phyloP scores from a whole-genome alignment of 2,113 vertebrate genomes.

The Chauna torquata region DNA sequence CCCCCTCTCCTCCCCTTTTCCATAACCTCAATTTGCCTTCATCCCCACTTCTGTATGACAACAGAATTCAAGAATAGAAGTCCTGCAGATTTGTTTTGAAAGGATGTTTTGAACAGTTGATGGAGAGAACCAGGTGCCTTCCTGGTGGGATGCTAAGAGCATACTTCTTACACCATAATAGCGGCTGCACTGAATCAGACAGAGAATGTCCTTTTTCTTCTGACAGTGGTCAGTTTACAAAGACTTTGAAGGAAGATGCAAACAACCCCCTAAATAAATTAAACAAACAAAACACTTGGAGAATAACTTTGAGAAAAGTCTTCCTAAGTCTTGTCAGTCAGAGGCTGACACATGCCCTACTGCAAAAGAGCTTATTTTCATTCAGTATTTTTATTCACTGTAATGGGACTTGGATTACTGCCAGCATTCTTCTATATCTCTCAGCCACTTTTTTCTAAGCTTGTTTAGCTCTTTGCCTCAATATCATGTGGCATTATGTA shows the following conservation, averaged over 20 bases:
- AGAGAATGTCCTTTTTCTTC: background rate
- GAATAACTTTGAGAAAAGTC: background rate
- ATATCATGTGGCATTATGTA: background rate
- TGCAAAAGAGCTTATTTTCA: conserved; percentile 13
- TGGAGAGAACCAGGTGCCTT: background rate
- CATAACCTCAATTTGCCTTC: background rate
- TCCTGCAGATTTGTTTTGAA: background rate
- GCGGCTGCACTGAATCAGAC: background rate
- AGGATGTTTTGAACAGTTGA: background rate
- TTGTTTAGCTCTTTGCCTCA: background rate
- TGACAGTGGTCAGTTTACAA: background rate
- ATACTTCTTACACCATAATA: background rate
- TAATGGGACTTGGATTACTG: background rate
- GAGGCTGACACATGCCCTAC: background rate
- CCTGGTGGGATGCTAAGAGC: background rate
- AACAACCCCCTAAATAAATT: background rate
- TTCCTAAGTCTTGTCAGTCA: background rate
- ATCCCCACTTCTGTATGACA: background rate
- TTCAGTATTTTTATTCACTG: background rate
- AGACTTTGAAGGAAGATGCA: background rate
- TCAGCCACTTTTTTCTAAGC: background rate
- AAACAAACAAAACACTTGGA: background rate
- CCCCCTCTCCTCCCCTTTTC: background rate
- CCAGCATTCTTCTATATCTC: background rate
- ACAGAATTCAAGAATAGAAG: background rate